Conservation (phyloP, 2,888 invertebrate species). For the Drosophila falleni region DNA sequence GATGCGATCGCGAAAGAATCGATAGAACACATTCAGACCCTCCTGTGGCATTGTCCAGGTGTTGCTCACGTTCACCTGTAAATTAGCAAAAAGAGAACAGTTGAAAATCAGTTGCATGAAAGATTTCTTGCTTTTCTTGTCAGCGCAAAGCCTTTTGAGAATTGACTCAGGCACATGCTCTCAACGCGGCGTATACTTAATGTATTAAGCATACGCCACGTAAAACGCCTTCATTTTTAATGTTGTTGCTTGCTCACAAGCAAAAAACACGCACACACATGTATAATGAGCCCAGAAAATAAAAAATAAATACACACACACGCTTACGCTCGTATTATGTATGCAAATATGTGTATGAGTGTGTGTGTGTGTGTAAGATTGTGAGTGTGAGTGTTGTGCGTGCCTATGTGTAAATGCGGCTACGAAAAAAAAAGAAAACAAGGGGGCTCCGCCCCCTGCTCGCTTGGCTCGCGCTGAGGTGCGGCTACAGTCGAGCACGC, state of each 20-base stretch:
- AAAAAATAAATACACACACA: conserved; percentile 57
- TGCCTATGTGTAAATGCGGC: conserved; percentile 55
- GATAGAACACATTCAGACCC: conserved; percentile 92
- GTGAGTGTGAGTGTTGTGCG: conserved; percentile 34
- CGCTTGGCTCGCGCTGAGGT: too few relatives aligned
- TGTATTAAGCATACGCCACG: conserved; percentile 78
- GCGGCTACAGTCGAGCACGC: too few relatives aligned
- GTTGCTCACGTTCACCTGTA: conserved; percentile 92
- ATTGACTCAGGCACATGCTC: conserved; percentile 15
- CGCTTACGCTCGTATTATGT: conserved; percentile 35
- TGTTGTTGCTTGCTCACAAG: conserved; percentile 39
- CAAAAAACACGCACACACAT: conserved; percentile 10
- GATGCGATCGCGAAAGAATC: conserved; percentile 93
- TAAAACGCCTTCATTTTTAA: conserved; percentile 80
- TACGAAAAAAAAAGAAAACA: conserved; percentile 47
- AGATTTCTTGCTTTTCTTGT: conserved; percentile 37
- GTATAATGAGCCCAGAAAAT: conserved; percentile 57
- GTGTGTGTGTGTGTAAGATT: conserved; percentile 5
- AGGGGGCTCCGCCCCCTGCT: too few relatives aligned
- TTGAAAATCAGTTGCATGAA: conserved; percentile 19
- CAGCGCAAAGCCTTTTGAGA: conserved; percentile 27
- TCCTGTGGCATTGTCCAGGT: conserved; percentile 93
- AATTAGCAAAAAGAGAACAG: conserved; percentile 52
- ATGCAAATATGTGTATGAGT: conserved; percentile 44
- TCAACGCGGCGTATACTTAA: conserved; percentile 66